Evolutionary conservation across 2,888 invertebrate species (phyloP).

Genomic region (Drosophila paracracens): DNA sequence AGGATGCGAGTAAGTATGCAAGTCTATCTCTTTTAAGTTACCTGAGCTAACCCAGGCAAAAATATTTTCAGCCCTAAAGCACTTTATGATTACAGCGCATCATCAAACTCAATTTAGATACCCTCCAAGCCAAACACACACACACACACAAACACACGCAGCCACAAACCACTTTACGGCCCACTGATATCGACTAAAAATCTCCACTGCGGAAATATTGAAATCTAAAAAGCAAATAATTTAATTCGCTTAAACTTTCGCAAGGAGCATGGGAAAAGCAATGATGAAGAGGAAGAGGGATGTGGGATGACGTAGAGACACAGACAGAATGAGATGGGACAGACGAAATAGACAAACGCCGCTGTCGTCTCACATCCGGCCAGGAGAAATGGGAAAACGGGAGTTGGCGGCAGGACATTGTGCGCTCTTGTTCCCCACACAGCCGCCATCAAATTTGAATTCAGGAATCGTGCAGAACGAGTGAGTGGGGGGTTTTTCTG

Average conservation of each 20-base stretch:
- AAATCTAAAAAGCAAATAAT: slow-evolving; percentile 82
- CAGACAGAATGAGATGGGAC: slow-evolving; percentile 31
- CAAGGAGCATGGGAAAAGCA: background rate
- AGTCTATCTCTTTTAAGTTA: slow-evolving; percentile 33
- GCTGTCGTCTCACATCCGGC: slow-evolving; percentile 71
- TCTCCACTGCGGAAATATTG: slow-evolving; percentile 80
- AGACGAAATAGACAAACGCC: slow-evolving; percentile 70
- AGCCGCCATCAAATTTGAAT: slow-evolving; percentile 80
- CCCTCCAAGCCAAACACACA: slow-evolving; percentile 19
- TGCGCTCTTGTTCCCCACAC: slow-evolving; percentile 50
- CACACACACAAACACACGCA: slow-evolving; percentile 5
- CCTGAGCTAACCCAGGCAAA: slow-evolving; percentile 36
- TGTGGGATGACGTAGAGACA: slow-evolving; percentile 7
- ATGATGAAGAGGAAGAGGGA: background rate
- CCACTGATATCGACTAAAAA: slow-evolving; percentile 73
- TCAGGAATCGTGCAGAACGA: slow-evolving; percentile 33
- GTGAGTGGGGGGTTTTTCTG: background rate
- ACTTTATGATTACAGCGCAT: slow-evolving; percentile 78
- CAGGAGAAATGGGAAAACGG: slow-evolving; percentile 27
- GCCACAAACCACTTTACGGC: slow-evolving; percentile 48
- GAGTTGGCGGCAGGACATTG: slow-evolving; percentile 45
- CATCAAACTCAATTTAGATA: slow-evolving; percentile 75
- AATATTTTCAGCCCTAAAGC: slow-evolving; percentile 62
- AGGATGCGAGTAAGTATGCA: slow-evolving; percentile 9
- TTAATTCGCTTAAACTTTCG: slow-evolving; percentile 79